A percentile compares a stretch with the other conserved stretches of the same genome.
Conservation (phyloP, 2,888 invertebrate species). For the Apocheima hispidaria region DNA sequence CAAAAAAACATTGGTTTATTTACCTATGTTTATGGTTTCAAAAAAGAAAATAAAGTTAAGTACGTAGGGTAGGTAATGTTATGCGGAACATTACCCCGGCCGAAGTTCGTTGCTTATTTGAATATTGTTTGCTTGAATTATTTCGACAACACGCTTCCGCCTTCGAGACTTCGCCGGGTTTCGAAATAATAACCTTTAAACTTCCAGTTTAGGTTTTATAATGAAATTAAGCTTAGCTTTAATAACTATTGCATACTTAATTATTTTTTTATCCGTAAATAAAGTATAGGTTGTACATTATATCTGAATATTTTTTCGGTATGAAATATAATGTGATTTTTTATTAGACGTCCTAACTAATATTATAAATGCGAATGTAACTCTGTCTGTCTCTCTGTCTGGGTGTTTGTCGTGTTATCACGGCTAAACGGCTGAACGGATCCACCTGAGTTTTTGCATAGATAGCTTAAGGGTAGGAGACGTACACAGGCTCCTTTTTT, state of each 20-base stretch:
- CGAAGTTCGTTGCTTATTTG: conserved; percentile 62
- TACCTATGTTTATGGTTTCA: conserved; percentile 17
- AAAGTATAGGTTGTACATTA: too few relatives aligned
- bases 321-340: too few relatives aligned
- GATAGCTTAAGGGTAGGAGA: too few relatives aligned
- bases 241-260: too few relatives aligned
- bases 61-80: conserved; percentile 43
- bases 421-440: too few relatives aligned
- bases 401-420: too few relatives aligned
- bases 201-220: conserved; percentile 32
- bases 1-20: neutral
- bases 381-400: too few relatives aligned
- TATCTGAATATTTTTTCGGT: too few relatives aligned
- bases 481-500: too few relatives aligned
- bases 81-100: conserved; percentile 54
- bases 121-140: conserved; percentile 70
- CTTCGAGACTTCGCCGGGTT: conserved; percentile 54
- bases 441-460: too few relatives aligned
- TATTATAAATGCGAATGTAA: too few relatives aligned
- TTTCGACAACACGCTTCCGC: conserved; percentile 53
- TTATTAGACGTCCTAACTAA: too few relatives aligned
- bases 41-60: conserved; percentile 38
- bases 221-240: conserved; percentile 3
- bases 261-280: conserved; percentile 2
- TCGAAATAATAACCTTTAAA: conserved; percentile 38